Conservation (phyloP, 2,888 invertebrate genomes). For the Papilio gigon region DNA sequence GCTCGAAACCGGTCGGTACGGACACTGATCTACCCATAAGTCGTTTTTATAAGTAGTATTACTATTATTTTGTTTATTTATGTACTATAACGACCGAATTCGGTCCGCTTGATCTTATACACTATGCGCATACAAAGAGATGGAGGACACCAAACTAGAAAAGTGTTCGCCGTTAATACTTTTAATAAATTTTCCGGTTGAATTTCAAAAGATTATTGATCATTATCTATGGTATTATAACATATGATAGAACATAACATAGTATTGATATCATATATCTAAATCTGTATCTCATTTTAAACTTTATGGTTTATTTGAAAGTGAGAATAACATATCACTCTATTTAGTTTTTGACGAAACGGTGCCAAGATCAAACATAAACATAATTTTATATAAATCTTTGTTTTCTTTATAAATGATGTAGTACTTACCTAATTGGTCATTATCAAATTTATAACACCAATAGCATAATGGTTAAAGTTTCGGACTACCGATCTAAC, state of each 20-base stretch:
- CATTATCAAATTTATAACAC: no score
- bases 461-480: no score
- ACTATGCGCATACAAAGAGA: constrained; percentile 44
- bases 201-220: constrained; percentile 52
- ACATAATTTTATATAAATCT: background rate
- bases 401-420: background rate
- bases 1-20: no score
- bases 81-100: constrained; percentile 9
- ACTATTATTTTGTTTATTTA: no score
- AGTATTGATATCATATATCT: constrained; percentile 33
- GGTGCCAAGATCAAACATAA: constrained; percentile 25
- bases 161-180: constrained; percentile 60
- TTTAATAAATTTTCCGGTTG: constrained; percentile 74
- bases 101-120: constrained; percentile 57
- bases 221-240: constrained; percentile 47
- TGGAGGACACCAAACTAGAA: constrained; percentile 60
- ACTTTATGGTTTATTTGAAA: constrained; percentile 3
- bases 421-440: no score
- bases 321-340: background rate
- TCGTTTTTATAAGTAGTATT: no score
- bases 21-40: no score
- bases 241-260: constrained; percentile 41
- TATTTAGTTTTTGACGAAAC: constrained; percentile 12
- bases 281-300: constrained; percentile 1
- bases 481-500: no score